Percentiles rank a stretch among this genome's conserved stretches.
Conservation (phyloP, 2,888 invertebrate species). For the Carabus problematicus region DNA sequence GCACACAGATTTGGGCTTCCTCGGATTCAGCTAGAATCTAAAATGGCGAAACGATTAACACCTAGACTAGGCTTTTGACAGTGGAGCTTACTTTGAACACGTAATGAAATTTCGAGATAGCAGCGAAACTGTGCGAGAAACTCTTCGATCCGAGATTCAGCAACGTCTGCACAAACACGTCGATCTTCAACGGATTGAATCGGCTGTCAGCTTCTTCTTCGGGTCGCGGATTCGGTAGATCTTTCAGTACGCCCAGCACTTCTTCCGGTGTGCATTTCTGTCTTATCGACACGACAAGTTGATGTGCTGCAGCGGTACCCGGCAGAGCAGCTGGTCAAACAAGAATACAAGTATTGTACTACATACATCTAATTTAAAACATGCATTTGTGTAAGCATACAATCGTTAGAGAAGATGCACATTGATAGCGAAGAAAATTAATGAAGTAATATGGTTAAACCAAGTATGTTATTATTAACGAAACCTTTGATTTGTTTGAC, state of each 20-base stretch:
- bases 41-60: constrained; percentile 48
- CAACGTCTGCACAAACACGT: constrained; percentile 95
- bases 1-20: constrained; percentile 93
- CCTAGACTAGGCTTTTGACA: not conserved
- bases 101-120: constrained; percentile 95
- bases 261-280: constrained; percentile 92
- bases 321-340: constrained; percentile 71
- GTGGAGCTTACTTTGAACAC: constrained; percentile 78
- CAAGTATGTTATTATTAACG: too few relatives aligned
- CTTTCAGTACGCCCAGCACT: constrained; percentile 84
- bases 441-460: too few relatives aligned
- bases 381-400: not conserved
- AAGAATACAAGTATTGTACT: constrained; percentile 26
- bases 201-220: constrained; percentile 77
- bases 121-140: constrained; percentile 97
- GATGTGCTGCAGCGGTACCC: constrained; percentile 84
- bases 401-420: too few relatives aligned
- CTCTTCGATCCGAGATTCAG: constrained; percentile 95
- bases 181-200: constrained; percentile 93
- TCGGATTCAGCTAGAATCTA: constrained; percentile 91
- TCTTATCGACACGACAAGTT: constrained; percentile 84
- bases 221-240: constrained; percentile 81
- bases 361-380: not conserved
- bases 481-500: too few relatives aligned
- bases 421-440: too few relatives aligned